Evolutionary conservation across 2,888 invertebrate species (phyloP), one percentile per base, ranked within the genome.

Genomic region (Calameuta pallipes): DNA sequence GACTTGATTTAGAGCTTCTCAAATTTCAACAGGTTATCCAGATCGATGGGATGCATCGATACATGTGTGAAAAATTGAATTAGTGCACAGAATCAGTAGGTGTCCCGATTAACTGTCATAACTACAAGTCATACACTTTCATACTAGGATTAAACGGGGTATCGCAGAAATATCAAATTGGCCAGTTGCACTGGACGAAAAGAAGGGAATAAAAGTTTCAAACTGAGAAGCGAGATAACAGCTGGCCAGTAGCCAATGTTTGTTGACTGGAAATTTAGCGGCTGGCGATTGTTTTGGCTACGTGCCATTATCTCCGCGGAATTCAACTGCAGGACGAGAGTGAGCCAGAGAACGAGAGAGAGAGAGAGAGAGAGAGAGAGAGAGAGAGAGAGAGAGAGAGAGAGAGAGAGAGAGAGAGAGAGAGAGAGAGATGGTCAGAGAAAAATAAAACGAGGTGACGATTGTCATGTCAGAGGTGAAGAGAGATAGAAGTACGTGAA

Each of bases 261-360:
- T 90, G 90, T 90, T 90, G 90, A 90, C 90, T 90, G 88, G 89
- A 89, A 90, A 89, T 90, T 90, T 89, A 89, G 87, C 87, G 87
- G 85, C 86, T 80, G 85, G 85, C 89, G 87, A 90, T 90, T 90
- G 89, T 90, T 89, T 90, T 90, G 90, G 90, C 90, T 79, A 77
- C 56, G 81, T 89, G 90, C 90, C 90, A 89, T 90, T 89, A 88
- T 89, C 85, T 85, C 33, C 81, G 36, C 78, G 68, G 73, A 75
- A 76, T 79, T 76, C 70, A 75, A 78, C 80, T 75, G 33, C 71
- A 71, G 74, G 68, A 68, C 4, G 75, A 30, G 80, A 73, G 80
- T 71, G 68, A 30, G 35, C 3, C 35, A n/a, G 77, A 35, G 30
- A 69, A 76, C 74, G 68, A 69, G 35, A 76, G 37, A 37, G 69